A percentile compares a stretch with the other conserved stretches of the same genome.
Evolutionary conservation across 2,888 invertebrate genomes (phyloP).

Genomic region (Pasiphila rectangulata): DNA sequence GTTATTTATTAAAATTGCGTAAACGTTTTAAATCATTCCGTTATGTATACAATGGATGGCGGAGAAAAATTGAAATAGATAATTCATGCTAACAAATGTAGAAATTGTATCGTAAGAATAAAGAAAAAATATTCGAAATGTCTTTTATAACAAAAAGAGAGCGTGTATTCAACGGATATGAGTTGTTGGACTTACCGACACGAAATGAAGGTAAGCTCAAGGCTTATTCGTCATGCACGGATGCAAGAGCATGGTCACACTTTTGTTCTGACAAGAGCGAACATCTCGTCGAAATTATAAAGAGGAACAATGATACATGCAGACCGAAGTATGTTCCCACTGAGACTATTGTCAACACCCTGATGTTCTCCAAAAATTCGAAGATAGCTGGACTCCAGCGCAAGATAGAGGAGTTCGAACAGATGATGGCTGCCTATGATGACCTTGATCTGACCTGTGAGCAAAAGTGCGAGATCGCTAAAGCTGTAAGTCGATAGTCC

Average conservation of each 20-base stretch:
- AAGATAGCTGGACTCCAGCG: slow-evolving; percentile 72
- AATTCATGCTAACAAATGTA: slow-evolving; percentile 50
- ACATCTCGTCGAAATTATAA: slow-evolving; percentile 79
- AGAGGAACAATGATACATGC: slow-evolving; percentile 63
- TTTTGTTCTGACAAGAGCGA: slow-evolving; percentile 77
- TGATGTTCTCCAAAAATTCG: slow-evolving; percentile 72
- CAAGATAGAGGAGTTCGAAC: slow-evolving; percentile 71
- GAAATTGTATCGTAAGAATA: slow-evolving; percentile 49
- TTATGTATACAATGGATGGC: slow-evolving; percentile 65
- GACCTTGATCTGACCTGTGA: slow-evolving; percentile 65
- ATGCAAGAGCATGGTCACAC: slow-evolving; percentile 81
- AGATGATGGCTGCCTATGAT: slow-evolving; percentile 65
- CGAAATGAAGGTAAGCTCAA: slow-evolving; percentile 80
- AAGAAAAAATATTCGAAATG: slow-evolving; percentile 52
- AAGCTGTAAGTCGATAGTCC: slow-evolving; percentile 56
- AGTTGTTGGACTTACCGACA: slow-evolving; percentile 64
- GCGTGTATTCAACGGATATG: slow-evolving; percentile 72
- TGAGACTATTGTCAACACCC: slow-evolving; percentile 66
- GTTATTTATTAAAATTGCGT: slow-evolving; percentile 48
- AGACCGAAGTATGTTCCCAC: slow-evolving; percentile 68
- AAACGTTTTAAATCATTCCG: slow-evolving; percentile 54
- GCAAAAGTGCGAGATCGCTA: slow-evolving; percentile 69
- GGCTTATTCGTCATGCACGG: slow-evolving; percentile 78
- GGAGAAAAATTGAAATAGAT: slow-evolving; percentile 57
- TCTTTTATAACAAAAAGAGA: slow-evolving; percentile 76